A percentile compares a stretch with the other conserved stretches of the same genome.
These are phyloP conservation scores for Zosterops lateralis DNA, from an alignment of 2,113 vertebrate species.

Conservation along the genomic window DNA sequence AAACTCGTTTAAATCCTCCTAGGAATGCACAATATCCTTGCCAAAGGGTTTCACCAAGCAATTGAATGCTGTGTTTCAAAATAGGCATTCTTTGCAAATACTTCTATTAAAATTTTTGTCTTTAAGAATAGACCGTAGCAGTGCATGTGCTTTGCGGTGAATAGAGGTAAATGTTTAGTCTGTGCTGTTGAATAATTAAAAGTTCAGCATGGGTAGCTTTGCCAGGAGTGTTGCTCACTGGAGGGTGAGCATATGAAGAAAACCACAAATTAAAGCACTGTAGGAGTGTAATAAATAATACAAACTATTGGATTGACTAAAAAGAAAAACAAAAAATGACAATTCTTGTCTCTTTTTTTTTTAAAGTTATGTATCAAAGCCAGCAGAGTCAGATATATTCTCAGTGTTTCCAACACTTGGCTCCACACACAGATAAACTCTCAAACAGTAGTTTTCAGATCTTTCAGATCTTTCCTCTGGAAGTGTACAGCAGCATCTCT, in stretches of 20 bases:
- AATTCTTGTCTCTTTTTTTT: too few relatives aligned
- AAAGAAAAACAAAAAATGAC: too few relatives aligned
- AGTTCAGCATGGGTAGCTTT: neutral
- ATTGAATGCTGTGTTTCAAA: slow-evolving; percentile 67
- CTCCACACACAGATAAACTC: neutral
- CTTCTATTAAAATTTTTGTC: slow-evolving; percentile 49
- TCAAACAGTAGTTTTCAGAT: neutral
- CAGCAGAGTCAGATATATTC: neutral
- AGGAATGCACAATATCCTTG: slow-evolving; percentile 72
- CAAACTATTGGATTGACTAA: too few relatives aligned
- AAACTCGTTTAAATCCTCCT: slow-evolving; percentile 73
- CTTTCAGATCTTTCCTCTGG: neutral
- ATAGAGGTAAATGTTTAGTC: slow-evolving; percentile 41
- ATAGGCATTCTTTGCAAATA: slow-evolving; percentile 67
- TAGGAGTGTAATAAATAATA: too few relatives aligned
- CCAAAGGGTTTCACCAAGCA: slow-evolving; percentile 68
- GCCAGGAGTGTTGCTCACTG: neutral
- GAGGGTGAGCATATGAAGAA: neutral
- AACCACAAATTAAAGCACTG: neutral
- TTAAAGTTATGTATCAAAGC: neutral
- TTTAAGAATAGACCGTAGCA: neutral
- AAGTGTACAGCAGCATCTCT: neutral
- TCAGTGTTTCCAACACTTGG: neutral
- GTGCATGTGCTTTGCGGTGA: slow-evolving; percentile 14
- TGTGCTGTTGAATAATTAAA: neutral